phyloP scores from a whole-genome alignment of 1,140 invertebrate species.

The Radopholus similis region DNA sequence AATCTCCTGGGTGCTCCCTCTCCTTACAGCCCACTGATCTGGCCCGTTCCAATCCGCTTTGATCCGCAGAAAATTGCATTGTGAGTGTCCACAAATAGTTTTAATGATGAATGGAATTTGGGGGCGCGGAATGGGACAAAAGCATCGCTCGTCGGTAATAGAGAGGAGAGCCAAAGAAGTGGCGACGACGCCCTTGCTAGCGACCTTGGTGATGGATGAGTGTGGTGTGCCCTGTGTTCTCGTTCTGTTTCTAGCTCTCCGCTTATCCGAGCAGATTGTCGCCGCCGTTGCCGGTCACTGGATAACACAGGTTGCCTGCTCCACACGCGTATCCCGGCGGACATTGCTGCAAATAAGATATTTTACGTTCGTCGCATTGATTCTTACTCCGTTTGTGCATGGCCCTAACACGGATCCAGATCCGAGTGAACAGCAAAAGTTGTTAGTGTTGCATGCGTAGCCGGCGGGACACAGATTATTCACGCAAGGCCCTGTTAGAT shows the following conservation, averaged over 20 bases:
- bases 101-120: neutral
- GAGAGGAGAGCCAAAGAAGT: no score
- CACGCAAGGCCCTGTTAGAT: conserved; percentile 37
- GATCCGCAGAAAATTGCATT: neutral
- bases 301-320: conserved; percentile 45
- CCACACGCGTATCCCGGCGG: conserved; percentile 44
- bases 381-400: conserved; percentile 38
- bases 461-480: conserved; percentile 41
- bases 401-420: conserved; percentile 46
- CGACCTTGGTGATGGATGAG: no score
- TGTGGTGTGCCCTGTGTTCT: neutral
- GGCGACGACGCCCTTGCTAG: no score
- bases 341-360: conserved; percentile 25
- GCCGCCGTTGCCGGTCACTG: conserved; percentile 26
- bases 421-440: conserved; percentile 47
- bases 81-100: neutral
- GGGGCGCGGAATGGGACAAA: neutral
- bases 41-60: conserved; percentile 3
- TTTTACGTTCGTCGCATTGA: neutral
- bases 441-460: conserved; percentile 51
- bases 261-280: conserved; percentile 8
- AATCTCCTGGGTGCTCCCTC: neutral
- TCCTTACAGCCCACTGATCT: neutral
- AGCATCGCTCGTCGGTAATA: neutral
- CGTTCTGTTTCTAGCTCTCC: neutral